Evolutionary conservation across 1,140 invertebrate genomes (phyloP).

Genomic region (Drosophila eugracilis): DNA sequence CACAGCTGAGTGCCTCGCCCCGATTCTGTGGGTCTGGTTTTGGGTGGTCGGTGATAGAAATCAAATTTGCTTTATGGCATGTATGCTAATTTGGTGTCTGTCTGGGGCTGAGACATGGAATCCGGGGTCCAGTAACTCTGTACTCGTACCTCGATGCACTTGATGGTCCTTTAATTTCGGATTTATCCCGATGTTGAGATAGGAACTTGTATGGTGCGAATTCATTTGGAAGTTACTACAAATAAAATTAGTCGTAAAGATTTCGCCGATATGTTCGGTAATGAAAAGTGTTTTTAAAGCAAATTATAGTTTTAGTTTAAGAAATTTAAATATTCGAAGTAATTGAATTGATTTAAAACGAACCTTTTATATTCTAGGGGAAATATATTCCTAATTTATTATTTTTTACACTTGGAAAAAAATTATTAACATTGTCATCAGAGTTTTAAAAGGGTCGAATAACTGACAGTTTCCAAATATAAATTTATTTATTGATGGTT

Average conservation of each 20-base stretch:
- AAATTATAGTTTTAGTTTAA: not conserved
- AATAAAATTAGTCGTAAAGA: not conserved
- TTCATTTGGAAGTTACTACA: constrained; percentile 29
- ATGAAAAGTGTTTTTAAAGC: not conserved
- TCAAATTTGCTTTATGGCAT: constrained; percentile 84
- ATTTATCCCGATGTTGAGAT: constrained; percentile 27
- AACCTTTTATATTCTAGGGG: too few relatives aligned
- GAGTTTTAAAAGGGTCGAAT: too few relatives aligned
- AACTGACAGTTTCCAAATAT: too few relatives aligned
- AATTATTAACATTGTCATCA: too few relatives aligned
- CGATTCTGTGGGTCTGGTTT: constrained; percentile 34
- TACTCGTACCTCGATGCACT: constrained; percentile 42
- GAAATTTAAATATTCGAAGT: too few relatives aligned
- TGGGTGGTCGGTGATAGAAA: constrained; percentile 62
- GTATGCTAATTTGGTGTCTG: constrained; percentile 79
- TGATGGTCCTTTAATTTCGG: constrained; percentile 70
- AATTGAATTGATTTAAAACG: too few relatives aligned
- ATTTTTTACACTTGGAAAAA: too few relatives aligned
- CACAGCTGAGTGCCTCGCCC: constrained; percentile 71
- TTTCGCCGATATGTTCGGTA: not conserved
- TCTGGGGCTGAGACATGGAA: constrained; percentile 19
- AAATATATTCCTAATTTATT: too few relatives aligned
- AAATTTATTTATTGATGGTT: too few relatives aligned
- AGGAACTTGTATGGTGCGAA: constrained; percentile 3
- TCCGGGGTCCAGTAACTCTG: constrained; percentile 1